Base-by-base conservation (phyloP, 2,797 vertebrate species). In the Phylloscopus collybita region DNA sequence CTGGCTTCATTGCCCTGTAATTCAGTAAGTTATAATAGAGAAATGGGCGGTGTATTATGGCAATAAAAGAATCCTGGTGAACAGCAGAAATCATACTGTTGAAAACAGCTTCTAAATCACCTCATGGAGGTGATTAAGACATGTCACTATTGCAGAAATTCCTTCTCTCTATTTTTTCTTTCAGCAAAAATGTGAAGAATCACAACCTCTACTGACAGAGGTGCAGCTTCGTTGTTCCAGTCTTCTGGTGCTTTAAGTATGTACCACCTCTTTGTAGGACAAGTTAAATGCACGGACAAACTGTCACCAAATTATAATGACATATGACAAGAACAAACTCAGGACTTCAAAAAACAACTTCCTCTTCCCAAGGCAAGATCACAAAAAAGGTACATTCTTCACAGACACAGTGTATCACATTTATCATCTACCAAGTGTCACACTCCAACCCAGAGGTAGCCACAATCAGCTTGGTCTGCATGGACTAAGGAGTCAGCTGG, bases 31-130 rank as follows among this genome's bases (percentile, higher is more conserved):
- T 27, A 57, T 19, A 45, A 34, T 0, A 56, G 12, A 87, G 42
- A 72, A 84, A 71, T 10, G 32, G 5, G 27, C 0, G 4, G 13
- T 27, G 15, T 40, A 38, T 62, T 16, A 47, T 0, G 1, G n/a
- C 51, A 90, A 42, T 25, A 66, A 76, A 20, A 86, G 42, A 88
- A 92, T 47, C 20, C 11, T 38, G 21, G 19, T 57, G 21, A 90
- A 67, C 0, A 82, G 54, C 27, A 86, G 54, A 69, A 89, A 79
- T 0, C 0, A 56, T 23, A 54, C 3, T 6, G 13, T 38, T 9
- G 3, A 85, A 89, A 89, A 18, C 3, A 74, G 80, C 45, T 65
- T 64, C 32, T n/a, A 69, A n/a, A 56, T 26, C 64, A 47, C 19
- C 7, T 70, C 32, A 56, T 2, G 5, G 3, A 78, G 10, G 60